Conservation (phyloP, 2,888 invertebrate species). For the Mimachlamys varia region DNA sequence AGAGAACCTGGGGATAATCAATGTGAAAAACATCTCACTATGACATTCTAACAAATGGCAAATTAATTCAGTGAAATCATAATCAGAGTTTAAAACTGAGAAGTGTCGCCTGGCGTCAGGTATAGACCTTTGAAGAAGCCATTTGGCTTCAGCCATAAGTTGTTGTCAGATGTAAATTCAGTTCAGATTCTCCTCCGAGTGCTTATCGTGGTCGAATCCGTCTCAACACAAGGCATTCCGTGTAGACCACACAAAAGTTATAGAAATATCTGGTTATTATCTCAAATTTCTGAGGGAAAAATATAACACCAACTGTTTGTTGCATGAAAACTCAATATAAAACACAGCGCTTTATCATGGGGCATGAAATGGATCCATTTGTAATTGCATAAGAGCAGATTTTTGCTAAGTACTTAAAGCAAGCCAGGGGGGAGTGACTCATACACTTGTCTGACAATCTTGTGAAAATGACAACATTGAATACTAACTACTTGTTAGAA, state of each 20-base stretch:
- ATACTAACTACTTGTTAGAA: not conserved
- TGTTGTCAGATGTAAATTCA: not conserved
- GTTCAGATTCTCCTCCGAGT: not conserved
- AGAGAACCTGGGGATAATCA: not conserved
- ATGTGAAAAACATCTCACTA: not conserved
- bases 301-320: not conserved
- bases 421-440: not conserved
- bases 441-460: not conserved
- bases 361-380: conserved; percentile 15
- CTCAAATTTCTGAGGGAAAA: not conserved
- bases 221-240: not conserved
- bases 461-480: not conserved
- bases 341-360: not conserved
- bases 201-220: not conserved
- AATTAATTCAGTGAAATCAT: conserved; percentile 12
- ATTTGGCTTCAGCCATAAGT: not conserved
- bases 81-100: not conserved
- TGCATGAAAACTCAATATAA: conserved; percentile 1
- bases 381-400: not conserved
- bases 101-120: not conserved
- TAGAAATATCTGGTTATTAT: conserved; percentile 24
- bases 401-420: not conserved
- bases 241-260: not conserved
- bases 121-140: not conserved
- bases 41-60: not conserved